Evolutionary conservation across 2,888 invertebrate species (phyloP), one percentile per base, ranked within the genome.

Genomic region (Gibbula magus): DNA sequence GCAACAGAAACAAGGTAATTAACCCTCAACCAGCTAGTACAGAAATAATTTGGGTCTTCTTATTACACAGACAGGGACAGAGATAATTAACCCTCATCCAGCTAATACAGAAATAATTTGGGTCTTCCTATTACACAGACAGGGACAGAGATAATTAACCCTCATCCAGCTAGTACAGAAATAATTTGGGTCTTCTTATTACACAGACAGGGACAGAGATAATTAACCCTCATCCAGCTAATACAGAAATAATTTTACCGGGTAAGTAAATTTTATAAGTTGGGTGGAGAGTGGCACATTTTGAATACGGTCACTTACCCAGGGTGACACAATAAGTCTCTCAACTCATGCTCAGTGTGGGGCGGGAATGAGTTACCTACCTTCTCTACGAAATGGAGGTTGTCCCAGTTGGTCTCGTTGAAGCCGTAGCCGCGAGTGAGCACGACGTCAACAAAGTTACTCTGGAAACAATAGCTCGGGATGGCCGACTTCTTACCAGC

Each of bases 361-460:
- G n/a, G n/a, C n/a, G n/a, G n/a, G n/a, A n/a, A 54, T 54, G 54
- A 54, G 20, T 54, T 39, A 79, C 83, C 82, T 88, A 93, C 93
- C 84, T 89, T 85, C 77, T 90, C 85, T 45, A 90, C 85, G 87
- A 93, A 94, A 29, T 87, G 82, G 2, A 94, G 86, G 77, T 86
- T 88, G 7, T 84, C 77, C 93, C 93, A 94, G 0, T 88, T 86
- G 2, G 86, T 77, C 3, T 89, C 86, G 78, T 91, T 87, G 86
- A 94, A 94, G 25, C 90, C 88, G 83, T 93, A 94, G 0, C 90
- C 91, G n/a, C 92, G 81, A 2, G 89, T 88, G 7, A 94, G 87
- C 20, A 94, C 81, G 2, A 86, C 88, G 76, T 86, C 89, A 75
- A 92, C 91, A 88, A 88, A 93, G 76, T 81, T 89, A 52, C 88